Evolutionary conservation across 37 sponge, comb jelly and placozoan species (phyloP), one percentile per base, ranked within the genome.

Genomic region (Halichondria panicea): DNA sequence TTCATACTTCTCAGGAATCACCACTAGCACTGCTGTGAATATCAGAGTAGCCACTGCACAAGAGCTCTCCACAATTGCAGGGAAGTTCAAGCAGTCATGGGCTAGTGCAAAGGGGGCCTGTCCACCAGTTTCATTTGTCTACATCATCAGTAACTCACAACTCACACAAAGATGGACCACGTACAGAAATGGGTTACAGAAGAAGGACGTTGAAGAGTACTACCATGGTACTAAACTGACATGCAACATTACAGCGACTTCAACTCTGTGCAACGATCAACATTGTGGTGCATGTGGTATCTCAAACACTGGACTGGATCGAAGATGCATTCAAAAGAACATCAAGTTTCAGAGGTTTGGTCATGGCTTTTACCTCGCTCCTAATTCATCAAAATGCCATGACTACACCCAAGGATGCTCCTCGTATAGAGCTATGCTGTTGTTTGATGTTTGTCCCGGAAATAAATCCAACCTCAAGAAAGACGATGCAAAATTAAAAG

Each of bases 321-420:
- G 38, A 3, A 7, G n/a, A 21, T 56, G 42, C 21, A 80, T 85
- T 12, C 76, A 79, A 0, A 66, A 38, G 30, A 74, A 87, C 48
- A 74, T 83, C 12, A 42, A 54, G 19, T 88, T 85, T 37, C 76
- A 73, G 33, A 63, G 89, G 30, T 88, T 88, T 77, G 93, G 93
- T 48, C 50, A 75, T n/a, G 89, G 88, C 25, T 88, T 93, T 54
- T 93, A 93, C 62, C 53, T 93, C 22, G 89, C 93, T n/a, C 83
- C 83, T 1, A 81, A 93, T 30, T 85, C 89, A 32, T 88, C 89
- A 28, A 88, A 88, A 43, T 85, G 89, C 39, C 93, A 93, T 42
- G 83, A 88, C 60, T 93, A 93, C 71, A 93, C 93, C n/a, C 63
- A 66, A 36, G 89, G 93, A 3, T 3, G 18, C 43, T 41, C 53